Evolutionary conservation across 2,888 invertebrate genomes (phyloP).

Genomic region (Deilephila elpenor): DNA sequence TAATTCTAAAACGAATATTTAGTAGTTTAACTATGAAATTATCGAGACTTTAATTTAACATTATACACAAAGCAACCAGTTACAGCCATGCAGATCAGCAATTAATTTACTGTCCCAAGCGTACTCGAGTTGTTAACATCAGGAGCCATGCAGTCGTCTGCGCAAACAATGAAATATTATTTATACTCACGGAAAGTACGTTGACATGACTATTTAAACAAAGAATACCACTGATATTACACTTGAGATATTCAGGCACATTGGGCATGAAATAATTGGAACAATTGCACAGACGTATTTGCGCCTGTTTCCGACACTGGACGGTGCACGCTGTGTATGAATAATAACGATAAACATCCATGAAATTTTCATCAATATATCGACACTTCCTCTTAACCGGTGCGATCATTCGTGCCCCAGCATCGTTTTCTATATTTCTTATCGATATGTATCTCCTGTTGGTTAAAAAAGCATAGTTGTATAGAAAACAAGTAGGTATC

Average conservation of each 20-base stretch:
- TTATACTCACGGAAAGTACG: constrained; percentile 83
- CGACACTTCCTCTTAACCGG: constrained; percentile 89
- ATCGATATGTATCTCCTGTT: constrained; percentile 83
- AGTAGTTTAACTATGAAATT: background rate
- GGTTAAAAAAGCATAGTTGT: background rate
- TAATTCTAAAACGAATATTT: too few species aligned
- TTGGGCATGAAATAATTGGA: constrained; percentile 89
- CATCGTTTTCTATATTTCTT: constrained; percentile 88
- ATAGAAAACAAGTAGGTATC: background rate
- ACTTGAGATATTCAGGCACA: constrained; percentile 81
- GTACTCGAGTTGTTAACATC: background rate
- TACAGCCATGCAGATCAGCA: too few species aligned
- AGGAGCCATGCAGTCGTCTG: background rate
- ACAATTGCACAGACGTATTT: constrained; percentile 87
- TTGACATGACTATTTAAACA: constrained; percentile 87
- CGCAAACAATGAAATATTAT: constrained; percentile 6
- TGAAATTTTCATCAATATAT: constrained; percentile 87
- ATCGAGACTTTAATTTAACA: background rate
- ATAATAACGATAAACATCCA: constrained; percentile 86
- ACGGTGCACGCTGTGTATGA: constrained; percentile 89
- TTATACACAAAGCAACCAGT: background rate
- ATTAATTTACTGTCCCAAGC: background rate
- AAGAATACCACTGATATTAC: constrained; percentile 87
- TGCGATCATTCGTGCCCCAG: constrained; percentile 85
- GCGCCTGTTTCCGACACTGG: constrained; percentile 89